Base-by-base conservation (phyloP, 1,140 invertebrate genomes). In the Penaeus vannamei region DNA sequence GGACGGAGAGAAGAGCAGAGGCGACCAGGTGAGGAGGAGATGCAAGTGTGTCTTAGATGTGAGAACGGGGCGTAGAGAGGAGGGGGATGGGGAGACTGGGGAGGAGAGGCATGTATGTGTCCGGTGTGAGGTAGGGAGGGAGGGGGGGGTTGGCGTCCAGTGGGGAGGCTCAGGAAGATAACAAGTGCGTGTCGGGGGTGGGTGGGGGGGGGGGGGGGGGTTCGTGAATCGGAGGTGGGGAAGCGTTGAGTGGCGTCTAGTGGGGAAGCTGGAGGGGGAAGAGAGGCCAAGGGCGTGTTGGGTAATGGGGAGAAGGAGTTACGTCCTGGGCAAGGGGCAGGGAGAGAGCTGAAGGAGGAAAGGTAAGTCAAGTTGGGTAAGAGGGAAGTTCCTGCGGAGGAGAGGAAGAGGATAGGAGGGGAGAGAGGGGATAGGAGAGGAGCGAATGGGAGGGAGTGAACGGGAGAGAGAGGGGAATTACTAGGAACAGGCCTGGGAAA, bases 401-500 rank as follows among this genome's bases (percentile, higher is more conserved):
- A 36, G 81, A 84, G 81, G 26, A 60, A 84, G 32, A 32, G 81
- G 62, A 60, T 32, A 60, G 59, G 81, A 84, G 81, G 62, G 81
- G 64, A 60, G 22, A 46, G 2, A 29, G 7, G n/a, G 26, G n/a
- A 14, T 29, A 10, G 5, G 26, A 76, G 72, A 76, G 29, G 42
- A 36, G 22, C 36, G 36, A 42, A 42, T 42, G 72, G 42, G 72
- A 76, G 26, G 19, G 72, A 76, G 72, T 20, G 72, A 76, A 36
- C 20, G 72, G 42, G 23, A 69, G 66, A 69, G 66, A 69, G 66
- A 69, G 66, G 29, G 66, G 29, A 29, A 69, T 10, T 69, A 26
- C 10, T 29, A 23, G n/a, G 66, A 69, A 69, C 12, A 69, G 29
- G 14, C 8, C n/a, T 69, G 66, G 20, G 23, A 69, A 69, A 69